These are phyloP conservation scores for Myotis lucifugus DNA, from an alignment of 2,113 vertebrate species.

Conservation along the genomic window DNA sequence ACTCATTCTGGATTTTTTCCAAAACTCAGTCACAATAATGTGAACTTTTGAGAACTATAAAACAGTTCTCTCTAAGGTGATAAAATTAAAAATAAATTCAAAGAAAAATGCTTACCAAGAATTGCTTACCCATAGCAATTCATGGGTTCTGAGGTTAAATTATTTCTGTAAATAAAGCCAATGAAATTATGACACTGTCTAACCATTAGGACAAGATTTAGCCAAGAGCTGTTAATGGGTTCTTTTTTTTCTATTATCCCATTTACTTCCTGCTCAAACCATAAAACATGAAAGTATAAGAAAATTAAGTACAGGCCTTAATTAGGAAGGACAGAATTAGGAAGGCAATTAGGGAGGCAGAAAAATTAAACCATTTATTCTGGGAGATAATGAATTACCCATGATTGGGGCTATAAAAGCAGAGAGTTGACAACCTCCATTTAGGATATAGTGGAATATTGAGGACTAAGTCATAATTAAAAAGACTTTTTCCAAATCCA, in stretches of 20 bases:
- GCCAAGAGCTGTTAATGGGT: background rate
- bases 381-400: background rate
- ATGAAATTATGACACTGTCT: background rate
- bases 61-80: background rate
- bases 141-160: background rate
- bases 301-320: background rate
- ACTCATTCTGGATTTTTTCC: slow-evolving; percentile 4
- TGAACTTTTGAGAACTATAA: slow-evolving; percentile 42
- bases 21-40: slow-evolving; percentile 26
- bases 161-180: background rate
- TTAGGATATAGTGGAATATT: background rate
- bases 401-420: background rate
- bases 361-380: background rate
- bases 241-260: background rate
- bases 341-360: background rate
- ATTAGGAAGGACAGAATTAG: background rate
- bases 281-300: background rate
- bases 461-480: background rate
- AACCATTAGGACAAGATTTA: background rate
- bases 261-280: background rate
- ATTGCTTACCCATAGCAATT: background rate
- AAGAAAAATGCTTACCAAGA: background rate
- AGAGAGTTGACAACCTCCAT: background rate
- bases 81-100: slow-evolving; percentile 36
- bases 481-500: background rate